A percentile compares a stretch with the other conserved stretches of the same genome.
Conservation (phyloP, 2,888 invertebrate species). For the Orthonevra nobilis region DNA sequence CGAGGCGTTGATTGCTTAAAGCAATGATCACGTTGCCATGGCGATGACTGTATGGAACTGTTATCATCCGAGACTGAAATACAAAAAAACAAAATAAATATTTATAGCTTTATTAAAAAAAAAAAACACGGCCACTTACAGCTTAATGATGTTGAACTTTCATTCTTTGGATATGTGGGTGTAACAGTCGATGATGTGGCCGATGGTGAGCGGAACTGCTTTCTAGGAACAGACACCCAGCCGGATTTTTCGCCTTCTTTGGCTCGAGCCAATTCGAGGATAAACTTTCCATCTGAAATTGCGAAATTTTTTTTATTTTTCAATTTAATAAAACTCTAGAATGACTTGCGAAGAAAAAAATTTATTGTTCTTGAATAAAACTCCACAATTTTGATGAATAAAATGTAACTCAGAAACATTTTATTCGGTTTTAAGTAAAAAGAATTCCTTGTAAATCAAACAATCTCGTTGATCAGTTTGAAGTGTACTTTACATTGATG, state of each 20-base stretch:
- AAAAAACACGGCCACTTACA: no score
- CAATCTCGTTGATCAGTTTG: no score
- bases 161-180: conserved; percentile 84
- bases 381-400: no score
- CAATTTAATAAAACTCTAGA: neutral
- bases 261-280: conserved; percentile 89
- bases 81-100: conserved; percentile 70
- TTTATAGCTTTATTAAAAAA: neutral
- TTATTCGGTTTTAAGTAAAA: no score
- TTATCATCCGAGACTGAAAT: conserved; percentile 91
- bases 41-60: conserved; percentile 93
- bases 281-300: conserved; percentile 91
- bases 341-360: neutral
- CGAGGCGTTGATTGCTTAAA: conserved; percentile 92
- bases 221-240: conserved; percentile 94
- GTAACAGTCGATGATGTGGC: conserved; percentile 83
- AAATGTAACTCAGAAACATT: no score
- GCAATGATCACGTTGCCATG: conserved; percentile 94
- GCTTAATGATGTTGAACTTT: conserved; percentile 90
- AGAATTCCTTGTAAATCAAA: no score
- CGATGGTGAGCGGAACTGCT: conserved; percentile 92
- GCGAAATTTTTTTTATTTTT: neutral
- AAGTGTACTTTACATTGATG: no score
- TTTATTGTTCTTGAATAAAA: no score
- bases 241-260: conserved; percentile 90